These are phyloP conservation scores for Lindbergichthys nudifrons DNA, from an alignment of 2,797 vertebrate species.

Conservation along the genomic window DNA sequence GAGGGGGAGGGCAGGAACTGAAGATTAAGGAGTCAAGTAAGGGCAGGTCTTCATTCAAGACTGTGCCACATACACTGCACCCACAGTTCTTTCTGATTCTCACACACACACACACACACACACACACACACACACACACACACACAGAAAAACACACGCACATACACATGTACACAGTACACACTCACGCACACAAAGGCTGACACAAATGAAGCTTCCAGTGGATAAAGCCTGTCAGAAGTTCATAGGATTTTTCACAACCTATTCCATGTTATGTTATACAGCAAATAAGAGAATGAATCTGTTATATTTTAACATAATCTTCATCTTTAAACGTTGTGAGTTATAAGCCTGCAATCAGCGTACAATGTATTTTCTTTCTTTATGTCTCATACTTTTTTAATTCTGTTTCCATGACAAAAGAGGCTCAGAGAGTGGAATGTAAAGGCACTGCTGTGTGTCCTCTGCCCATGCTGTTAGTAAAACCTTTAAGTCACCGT, in stretches of 20 bases:
- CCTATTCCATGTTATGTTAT: conserved; percentile 45
- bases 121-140: background rate
- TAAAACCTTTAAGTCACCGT: conserved; percentile 15
- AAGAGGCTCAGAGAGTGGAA: conserved; percentile 10
- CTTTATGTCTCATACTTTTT: conserved; percentile 9
- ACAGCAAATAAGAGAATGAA: conserved; percentile 18
- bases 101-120: background rate
- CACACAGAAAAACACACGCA: background rate
- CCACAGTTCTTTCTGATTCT: conserved; percentile 39
- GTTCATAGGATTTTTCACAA: conserved; percentile 37
- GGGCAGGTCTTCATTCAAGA: conserved; percentile 73
- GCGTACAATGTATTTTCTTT: background rate
- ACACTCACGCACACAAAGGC: background rate
- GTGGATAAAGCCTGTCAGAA: conserved; percentile 40
- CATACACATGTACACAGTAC: too few species aligned
- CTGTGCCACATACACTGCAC: conserved; percentile 51
- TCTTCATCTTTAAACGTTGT: conserved; percentile 1
- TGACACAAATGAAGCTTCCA: conserved; percentile 34
- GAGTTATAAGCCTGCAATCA: conserved; percentile 1
- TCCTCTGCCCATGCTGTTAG: conserved; percentile 14
- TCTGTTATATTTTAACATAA: conserved; percentile 29
- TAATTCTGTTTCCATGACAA: conserved; percentile 18
- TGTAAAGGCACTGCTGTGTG: conserved; percentile 13
- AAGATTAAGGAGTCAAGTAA: conserved; percentile 86
- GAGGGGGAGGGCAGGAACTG: conserved; percentile 78